Base-by-base conservation (phyloP, 2,113 vertebrate species). In the Podarcis muralis region DNA sequence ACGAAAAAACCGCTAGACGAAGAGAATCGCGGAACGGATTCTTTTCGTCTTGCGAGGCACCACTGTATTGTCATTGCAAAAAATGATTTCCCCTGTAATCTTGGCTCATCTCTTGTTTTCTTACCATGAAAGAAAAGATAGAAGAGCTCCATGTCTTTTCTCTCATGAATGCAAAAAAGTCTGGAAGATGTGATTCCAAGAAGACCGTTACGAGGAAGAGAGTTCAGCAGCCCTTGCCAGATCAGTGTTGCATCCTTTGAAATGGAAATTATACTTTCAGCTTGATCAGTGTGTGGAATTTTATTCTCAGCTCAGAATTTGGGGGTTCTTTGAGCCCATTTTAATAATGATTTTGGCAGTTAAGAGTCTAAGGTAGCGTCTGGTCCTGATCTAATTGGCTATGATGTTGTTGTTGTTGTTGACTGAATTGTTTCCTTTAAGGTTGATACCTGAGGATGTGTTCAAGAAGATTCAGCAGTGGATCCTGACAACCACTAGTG, bases 401-500 rank as follows among this genome's bases (percentile, higher is more conserved):
- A 48, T 32, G 82, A 86, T 48, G 48, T 12, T 48, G 48, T 62
- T 20, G 4, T 62, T 62, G 59, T 62, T 89, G 13, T 12, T 88
- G 85, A 48, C 87, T 37, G 2, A 59, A 65, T 89, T 65, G 1
- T 59, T 91, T 91, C 80, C 90, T 53, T 91, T 76, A 23, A 96
- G 83, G 65, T 25, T 85, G 32, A 77, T 88, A 72, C 92, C 88
- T 78, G 32, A 3, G 65, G 72, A 92, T 12, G 81, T 95, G 85
- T 95, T 90, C 91, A 89, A 92, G 72, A 93, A 94, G 95, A 92
- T 96, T 91, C 94, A 93, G 11, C 89, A 88, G 0, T 95, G 91
- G 92, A 75, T 96, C 88, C 87, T 96, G 84, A 95, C 95, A 7
- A 65, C 91, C 68, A 87, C 57, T 65, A 93, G 48, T 74, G 94